phyloP scores from a whole-genome alignment of 2,113 vertebrate genomes.

The Psilopogon haemacephalus region DNA sequence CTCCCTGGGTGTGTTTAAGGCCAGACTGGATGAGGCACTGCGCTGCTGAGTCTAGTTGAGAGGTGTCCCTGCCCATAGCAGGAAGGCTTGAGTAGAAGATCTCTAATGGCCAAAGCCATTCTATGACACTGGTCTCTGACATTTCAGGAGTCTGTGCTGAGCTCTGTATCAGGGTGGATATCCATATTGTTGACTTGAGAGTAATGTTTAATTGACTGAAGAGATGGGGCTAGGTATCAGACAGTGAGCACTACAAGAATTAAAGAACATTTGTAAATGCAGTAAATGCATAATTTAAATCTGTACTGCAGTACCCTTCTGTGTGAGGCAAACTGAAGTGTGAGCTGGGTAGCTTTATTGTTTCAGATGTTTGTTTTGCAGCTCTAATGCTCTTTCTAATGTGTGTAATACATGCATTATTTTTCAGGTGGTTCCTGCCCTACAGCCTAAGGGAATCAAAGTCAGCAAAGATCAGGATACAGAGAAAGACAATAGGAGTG shows the following conservation, averaged over 20 bases:
- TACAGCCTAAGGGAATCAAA: conserved; percentile 60
- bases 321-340: neutral
- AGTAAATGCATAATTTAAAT: neutral
- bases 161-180: neutral
- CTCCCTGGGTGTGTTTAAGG: no score
- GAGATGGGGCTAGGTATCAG: neutral
- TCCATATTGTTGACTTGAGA: neutral
- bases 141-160: neutral
- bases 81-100: no score
- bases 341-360: neutral
- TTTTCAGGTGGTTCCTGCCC: conserved; percentile 63
- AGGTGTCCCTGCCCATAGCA: no score
- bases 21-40: no score
- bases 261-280: neutral
- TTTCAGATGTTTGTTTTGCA: neutral
- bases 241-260: neutral
- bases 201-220: neutral
- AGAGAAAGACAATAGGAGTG: conserved; percentile 45
- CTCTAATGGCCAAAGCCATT: no score
- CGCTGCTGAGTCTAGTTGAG: no score
- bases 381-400: neutral
- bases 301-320: neutral
- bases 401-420: neutral
- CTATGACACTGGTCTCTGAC: neutral
- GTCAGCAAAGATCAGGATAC: conserved; percentile 24